Base-by-base conservation (phyloP, 1,140 invertebrate species). In the Diorhabda carinulata region DNA sequence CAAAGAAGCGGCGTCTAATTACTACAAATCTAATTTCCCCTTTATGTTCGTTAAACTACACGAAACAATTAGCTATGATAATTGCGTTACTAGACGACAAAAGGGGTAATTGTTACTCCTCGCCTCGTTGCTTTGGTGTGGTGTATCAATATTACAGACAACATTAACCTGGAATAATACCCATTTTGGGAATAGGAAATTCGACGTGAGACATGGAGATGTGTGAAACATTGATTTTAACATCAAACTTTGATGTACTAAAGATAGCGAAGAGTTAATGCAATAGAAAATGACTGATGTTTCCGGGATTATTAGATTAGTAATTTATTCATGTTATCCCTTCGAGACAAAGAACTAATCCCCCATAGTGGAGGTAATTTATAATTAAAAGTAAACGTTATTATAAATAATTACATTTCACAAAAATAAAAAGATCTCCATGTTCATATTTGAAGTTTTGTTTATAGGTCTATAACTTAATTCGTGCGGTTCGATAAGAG, bases 41-140 rank as follows among this genome's bases (percentile, higher is more conserved):
- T 52, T n/a, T 52, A 52, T 52, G 6, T 52, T 52, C 47, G 47
- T 52, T 52, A 52, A 52, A 52, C 47, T 8, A 52, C 47, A 52
- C 47, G 47, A 52, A 52, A 52, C 47, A 52, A 52, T 52, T 52
- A 52, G n/a, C 47, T 52, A 52, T 52, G 47, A 52, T 52, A 52
- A 52, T 52, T 52, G 47, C 47, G n/a, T 52, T 52, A 4, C 6
- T 4, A n/a, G n/a, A 52, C 47, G 47, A 8, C n/a, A 52, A 8
- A 52, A 52, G 47, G 25, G 47, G 47, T 52, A 52, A 52, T 52
- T 52, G 47, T 52, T 6, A 4, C 6, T 52, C 47, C 47, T 52
- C 47, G 47, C 47, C 6, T 52, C 3, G n/a, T 2, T 4, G 47
- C 47, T 52, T 52, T 52, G 47, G 47, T 52, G 47, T n/a, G 47